These are phyloP conservation scores for Percina caprodes DNA, from an alignment of 2,113 vertebrate species.

Conservation along the genomic window DNA sequence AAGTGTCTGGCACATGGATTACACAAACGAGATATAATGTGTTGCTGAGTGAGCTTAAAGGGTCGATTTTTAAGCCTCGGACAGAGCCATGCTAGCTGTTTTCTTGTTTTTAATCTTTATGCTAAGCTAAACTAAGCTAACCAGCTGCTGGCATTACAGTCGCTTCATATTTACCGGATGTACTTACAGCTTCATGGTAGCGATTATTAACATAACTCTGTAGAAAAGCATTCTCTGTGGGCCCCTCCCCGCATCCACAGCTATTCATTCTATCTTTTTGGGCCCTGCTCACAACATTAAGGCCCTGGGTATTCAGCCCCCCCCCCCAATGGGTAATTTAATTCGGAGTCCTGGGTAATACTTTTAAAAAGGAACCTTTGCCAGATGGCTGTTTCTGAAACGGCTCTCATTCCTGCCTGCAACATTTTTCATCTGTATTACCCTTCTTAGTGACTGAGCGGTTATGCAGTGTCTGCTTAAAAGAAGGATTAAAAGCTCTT, in stretches of 20 bases:
- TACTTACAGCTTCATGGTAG: not conserved
- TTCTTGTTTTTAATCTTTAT: not conserved
- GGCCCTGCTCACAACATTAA: too few relatives aligned
- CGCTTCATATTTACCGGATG: not conserved
- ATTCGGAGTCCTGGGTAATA: slow-evolving; percentile 43
- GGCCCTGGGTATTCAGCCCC: too few relatives aligned
- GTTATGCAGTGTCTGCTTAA: slow-evolving; percentile 59
- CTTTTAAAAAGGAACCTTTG: slow-evolving; percentile 42
- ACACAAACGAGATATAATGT: not conserved
- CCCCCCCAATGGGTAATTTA: slow-evolving; percentile 54
- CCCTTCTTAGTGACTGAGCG: slow-evolving; percentile 52
- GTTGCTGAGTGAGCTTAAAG: not conserved
- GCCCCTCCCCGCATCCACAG: too few relatives aligned
- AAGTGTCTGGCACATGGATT: not conserved
- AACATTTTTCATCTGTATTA: slow-evolving; percentile 65
- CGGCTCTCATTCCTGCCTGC: slow-evolving; percentile 43
- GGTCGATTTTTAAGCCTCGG: not conserved
- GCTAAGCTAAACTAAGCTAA: slow-evolving; percentile 29
- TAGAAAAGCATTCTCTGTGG: too few relatives aligned
- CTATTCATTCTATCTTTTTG: too few relatives aligned
- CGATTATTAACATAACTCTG: not conserved
- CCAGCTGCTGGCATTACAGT: not conserved
- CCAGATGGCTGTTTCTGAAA: slow-evolving; percentile 55
- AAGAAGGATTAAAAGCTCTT: slow-evolving; percentile 64
- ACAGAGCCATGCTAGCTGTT: not conserved